Conservation (phyloP, 2,797 vertebrate species). For the Melanotaenia parkinsoni region DNA sequence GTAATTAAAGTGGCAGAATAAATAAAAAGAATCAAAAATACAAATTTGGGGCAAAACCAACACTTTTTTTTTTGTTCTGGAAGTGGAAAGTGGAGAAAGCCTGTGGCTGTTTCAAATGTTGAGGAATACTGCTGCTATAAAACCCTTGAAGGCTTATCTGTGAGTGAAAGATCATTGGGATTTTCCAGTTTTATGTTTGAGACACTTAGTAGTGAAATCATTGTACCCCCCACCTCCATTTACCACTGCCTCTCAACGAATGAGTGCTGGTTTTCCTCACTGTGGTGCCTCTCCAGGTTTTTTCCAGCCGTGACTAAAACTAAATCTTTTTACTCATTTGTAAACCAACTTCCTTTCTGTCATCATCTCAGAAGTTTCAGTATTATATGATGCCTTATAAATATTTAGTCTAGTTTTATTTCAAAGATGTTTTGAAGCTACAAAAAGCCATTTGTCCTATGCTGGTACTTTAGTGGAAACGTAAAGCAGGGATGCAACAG, state of each 20-base stretch:
- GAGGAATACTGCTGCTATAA: background rate
- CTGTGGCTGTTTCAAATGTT: background rate
- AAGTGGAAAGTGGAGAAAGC: background rate
- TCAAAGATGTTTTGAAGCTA: constrained; percentile 7
- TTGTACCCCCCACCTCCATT: background rate
- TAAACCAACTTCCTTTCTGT: constrained; percentile 20
- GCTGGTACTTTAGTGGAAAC: background rate
- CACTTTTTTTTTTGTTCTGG: background rate
- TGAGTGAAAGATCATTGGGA: constrained; percentile 1
- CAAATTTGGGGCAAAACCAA: background rate
- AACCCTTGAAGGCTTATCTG: constrained; percentile 20
- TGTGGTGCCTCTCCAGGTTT: background rate
- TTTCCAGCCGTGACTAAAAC: constrained; percentile 32
- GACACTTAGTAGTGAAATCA: background rate
- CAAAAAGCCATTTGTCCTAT: background rate
- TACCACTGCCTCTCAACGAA: background rate
- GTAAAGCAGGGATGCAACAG: background rate
- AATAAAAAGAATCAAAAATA: background rate
- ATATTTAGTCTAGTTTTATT: constrained; percentile 62
- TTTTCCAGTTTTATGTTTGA: background rate
- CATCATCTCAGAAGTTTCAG: constrained; percentile 1
- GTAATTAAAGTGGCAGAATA: background rate
- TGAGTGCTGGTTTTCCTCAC: background rate
- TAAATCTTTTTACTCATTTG: constrained; percentile 20
- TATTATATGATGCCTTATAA: constrained; percentile 40